Conservation (phyloP, 1,140 invertebrate species). For the Leptopilina clavipes region DNA sequence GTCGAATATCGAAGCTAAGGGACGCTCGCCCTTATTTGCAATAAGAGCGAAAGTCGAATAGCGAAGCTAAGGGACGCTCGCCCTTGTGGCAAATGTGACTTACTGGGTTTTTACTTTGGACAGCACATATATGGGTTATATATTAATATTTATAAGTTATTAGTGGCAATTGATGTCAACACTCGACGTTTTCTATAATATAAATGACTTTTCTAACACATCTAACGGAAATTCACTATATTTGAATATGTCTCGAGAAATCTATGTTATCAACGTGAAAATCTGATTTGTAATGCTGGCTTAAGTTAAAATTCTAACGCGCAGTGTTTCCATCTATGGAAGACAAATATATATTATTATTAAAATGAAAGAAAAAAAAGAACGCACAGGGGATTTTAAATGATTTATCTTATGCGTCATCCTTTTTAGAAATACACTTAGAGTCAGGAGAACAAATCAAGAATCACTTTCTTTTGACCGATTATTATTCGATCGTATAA, state of each 20-base stretch:
- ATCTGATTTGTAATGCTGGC: not conserved
- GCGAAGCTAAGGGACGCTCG: too few relatives aligned
- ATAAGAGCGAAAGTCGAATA: too few relatives aligned
- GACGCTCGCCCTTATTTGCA: too few relatives aligned
- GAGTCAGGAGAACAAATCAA: not conserved
- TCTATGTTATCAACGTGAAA: not conserved
- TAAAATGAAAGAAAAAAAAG: slow-evolving; percentile 22
- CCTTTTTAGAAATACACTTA: slow-evolving; percentile 8
- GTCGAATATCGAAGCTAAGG: too few relatives aligned
- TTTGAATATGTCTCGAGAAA: not conserved
- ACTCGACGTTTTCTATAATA: too few relatives aligned
- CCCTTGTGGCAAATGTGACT: too few relatives aligned
- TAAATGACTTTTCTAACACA: too few relatives aligned
- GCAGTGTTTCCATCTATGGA: not conserved
- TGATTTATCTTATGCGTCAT: slow-evolving; percentile 39
- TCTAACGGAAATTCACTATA: not conserved
- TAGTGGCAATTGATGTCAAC: too few relatives aligned
- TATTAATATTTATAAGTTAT: too few relatives aligned
- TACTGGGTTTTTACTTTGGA: too few relatives aligned
- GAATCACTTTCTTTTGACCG: slow-evolving; percentile 17
- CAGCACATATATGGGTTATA: too few relatives aligned
- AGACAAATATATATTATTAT: not conserved
- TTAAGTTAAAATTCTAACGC: not conserved
- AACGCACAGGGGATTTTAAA: slow-evolving; percentile 20
- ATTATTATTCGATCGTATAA: not conserved